A percentile compares a stretch with the other conserved stretches of the same genome.
phyloP scores from a whole-genome alignment of 2,113 vertebrate genomes.

The Chionodraco myersi region DNA sequence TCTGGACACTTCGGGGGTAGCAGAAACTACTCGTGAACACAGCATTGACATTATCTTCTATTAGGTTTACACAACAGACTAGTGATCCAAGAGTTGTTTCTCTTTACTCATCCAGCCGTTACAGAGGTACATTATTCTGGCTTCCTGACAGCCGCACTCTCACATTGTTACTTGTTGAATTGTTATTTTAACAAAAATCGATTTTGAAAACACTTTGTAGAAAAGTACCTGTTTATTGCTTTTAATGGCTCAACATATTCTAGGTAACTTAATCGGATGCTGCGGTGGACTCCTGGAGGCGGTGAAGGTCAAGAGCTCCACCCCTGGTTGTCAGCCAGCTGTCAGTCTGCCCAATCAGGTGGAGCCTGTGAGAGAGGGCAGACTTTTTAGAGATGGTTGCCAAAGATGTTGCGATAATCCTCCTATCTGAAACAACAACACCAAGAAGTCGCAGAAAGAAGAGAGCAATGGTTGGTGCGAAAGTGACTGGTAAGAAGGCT shows the following conservation, averaged over 20 bases:
- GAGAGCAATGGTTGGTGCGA: neutral
- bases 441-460: slow-evolving; percentile 22
- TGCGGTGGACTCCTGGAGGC: slow-evolving; percentile 65
- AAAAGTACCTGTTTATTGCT: slow-evolving; percentile 11
- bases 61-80: neutral
- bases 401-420: slow-evolving; percentile 45
- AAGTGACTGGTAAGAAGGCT: slow-evolving; percentile 27
- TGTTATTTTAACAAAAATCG: neutral
- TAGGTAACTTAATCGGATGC: slow-evolving; percentile 60
- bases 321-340: slow-evolving; percentile 73
- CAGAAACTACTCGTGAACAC: neutral
- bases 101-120: neutral
- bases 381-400: slow-evolving; percentile 45
- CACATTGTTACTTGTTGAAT: neutral
- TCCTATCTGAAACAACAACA: slow-evolving; percentile 46
- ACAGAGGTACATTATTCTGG: neutral
- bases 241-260: slow-evolving; percentile 14
- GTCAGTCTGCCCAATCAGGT: slow-evolving; percentile 67
- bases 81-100: neutral
- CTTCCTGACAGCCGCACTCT: neutral
- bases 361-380: slow-evolving; percentile 16
- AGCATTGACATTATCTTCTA: neutral
- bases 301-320: slow-evolving; percentile 79
- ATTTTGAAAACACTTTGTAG: neutral
- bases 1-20: neutral